phyloP scores from a whole-genome alignment of 2,888 invertebrate genomes.

The Sinotaia quadrata region DNA sequence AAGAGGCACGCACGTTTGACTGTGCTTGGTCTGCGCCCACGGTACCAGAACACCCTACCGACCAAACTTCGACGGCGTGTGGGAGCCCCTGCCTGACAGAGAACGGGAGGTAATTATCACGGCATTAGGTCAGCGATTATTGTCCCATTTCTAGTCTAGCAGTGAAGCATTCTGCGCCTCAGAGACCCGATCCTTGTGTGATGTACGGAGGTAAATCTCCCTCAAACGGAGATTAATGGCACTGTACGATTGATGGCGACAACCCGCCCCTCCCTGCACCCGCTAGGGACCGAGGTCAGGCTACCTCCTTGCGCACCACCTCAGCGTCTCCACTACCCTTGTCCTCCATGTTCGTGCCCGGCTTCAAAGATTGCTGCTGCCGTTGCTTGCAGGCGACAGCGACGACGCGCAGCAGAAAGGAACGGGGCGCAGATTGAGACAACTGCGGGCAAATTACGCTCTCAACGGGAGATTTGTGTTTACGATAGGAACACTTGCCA shows the following conservation, averaged over 20 bases:
- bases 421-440: constrained; percentile 17
- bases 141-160: constrained; percentile 19
- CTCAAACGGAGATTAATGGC: constrained; percentile 16
- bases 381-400: constrained; percentile 5
- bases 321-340: neutral
- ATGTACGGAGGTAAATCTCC: constrained; percentile 22
- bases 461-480: constrained; percentile 8
- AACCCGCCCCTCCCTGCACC: neutral
- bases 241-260: neutral
- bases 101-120: constrained; percentile 25
- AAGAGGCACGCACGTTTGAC: constrained; percentile 18
- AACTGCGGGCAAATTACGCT: constrained; percentile 10
- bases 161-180: constrained; percentile 6
- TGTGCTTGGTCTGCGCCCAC: no score
- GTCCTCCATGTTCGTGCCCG: no score
- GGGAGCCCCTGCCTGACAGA: constrained; percentile 20
- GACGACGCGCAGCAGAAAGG: constrained; percentile 14
- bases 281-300: no score
- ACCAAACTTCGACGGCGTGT: constrained; percentile 14
- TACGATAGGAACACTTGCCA: neutral
- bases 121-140: constrained; percentile 24
- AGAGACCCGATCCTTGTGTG: neutral
- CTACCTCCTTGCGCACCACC: neutral
- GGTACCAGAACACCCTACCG: constrained; percentile 24
- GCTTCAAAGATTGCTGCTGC: neutral